Conservation (phyloP, 2,797 vertebrate genomes). For the Gallirallus australis region DNA sequence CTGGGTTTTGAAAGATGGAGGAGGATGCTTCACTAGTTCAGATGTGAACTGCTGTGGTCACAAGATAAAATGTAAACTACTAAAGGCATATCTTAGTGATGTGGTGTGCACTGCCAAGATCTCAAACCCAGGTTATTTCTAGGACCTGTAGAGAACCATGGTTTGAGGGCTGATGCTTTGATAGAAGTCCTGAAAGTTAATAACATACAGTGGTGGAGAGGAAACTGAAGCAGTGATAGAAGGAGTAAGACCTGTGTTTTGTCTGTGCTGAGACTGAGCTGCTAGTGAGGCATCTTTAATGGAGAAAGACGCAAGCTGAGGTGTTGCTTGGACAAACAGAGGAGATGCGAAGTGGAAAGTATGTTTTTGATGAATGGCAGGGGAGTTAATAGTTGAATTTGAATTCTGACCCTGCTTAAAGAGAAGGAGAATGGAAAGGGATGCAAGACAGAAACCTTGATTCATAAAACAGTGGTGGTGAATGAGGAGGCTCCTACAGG, state of each 20-base stretch:
- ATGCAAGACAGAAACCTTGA: neutral
- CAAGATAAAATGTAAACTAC: neutral
- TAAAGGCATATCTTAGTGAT: neutral
- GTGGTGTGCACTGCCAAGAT: neutral
- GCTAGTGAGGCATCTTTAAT: neutral
- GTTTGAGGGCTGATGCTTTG: neutral
- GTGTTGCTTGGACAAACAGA: neutral
- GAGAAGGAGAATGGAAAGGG: neutral
- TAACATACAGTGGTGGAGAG: neutral
- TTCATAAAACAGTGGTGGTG: neutral
- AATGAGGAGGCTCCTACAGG: neutral
- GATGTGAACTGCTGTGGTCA: neutral
- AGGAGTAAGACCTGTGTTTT: neutral
- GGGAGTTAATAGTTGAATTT: neutral
- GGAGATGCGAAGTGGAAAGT: neutral
- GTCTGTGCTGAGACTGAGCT: neutral
- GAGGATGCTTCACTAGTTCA: neutral
- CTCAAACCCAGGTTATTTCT: neutral
- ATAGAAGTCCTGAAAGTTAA: neutral
- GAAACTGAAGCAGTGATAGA: neutral
- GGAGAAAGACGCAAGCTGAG: fast-evolving
- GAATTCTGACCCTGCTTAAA: neutral
- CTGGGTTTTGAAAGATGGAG: neutral
- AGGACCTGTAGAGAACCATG: fast-evolving
- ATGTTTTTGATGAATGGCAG: neutral